phyloP scores from a whole-genome alignment of 2,888 invertebrate genomes.

The Odontocerum albicorne region DNA sequence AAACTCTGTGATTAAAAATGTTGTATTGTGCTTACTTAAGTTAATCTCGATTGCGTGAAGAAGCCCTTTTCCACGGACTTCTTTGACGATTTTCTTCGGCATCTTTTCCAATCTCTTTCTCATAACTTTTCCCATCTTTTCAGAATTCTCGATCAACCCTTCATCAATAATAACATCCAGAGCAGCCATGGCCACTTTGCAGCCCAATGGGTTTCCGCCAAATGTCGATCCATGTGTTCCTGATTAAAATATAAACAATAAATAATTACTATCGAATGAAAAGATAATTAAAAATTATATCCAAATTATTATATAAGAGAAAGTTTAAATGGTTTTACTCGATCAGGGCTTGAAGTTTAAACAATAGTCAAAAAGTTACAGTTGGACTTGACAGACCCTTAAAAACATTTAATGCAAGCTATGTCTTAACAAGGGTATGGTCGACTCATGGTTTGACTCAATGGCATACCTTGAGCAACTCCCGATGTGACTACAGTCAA shows the following conservation, averaged over 20 bases:
- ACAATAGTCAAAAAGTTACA: neutral
- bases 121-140: conserved; percentile 68
- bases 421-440: no score
- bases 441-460: no score
- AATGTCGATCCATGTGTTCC: conserved; percentile 80
- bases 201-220: conserved; percentile 81
- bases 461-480: no score
- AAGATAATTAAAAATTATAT: neutral
- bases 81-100: conserved; percentile 63
- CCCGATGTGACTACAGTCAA: no score
- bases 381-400: neutral
- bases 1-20: no score
- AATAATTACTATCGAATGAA: neutral
- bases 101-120: conserved; percentile 62
- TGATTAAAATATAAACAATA: conserved; percentile 24
- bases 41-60: conserved; percentile 76
- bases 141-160: conserved; percentile 71
- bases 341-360: no score
- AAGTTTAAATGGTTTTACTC: neutral
- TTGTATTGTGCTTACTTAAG: conserved; percentile 59
- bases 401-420: no score
- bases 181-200: conserved; percentile 72
- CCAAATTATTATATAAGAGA: neutral
- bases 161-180: conserved; percentile 75
- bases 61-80: conserved; percentile 75